A percentile compares a stretch with the other conserved stretches of the same genome.
Evolutionary conservation across 2,113 vertebrate species (phyloP).

Genomic region (Thryonomys swinderianus): DNA sequence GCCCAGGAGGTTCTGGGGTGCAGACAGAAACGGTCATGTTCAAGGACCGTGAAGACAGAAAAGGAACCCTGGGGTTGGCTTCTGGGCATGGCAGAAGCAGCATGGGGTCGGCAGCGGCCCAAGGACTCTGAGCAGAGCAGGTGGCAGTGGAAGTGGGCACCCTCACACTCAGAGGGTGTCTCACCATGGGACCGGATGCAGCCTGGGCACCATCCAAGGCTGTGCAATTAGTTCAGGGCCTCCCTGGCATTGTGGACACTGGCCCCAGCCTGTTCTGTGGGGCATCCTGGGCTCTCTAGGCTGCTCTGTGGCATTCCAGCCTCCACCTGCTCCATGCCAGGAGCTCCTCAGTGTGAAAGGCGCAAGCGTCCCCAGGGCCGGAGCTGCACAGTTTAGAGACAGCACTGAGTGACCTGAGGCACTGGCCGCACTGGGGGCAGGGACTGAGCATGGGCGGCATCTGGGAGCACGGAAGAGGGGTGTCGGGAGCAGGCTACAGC

Average conservation of each 20-base stretch:
- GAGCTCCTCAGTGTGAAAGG: not conserved
- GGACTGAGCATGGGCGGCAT: not conserved
- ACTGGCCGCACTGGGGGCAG: rapidly evolving
- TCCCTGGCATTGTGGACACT: rapidly evolving
- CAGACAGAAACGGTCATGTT: not conserved
- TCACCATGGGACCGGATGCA: not conserved
- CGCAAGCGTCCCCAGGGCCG: not conserved
- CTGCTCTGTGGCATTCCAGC: too few relatives aligned
- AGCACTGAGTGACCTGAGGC: not conserved
- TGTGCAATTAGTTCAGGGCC: too few relatives aligned
- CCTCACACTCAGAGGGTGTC: rapidly evolving
- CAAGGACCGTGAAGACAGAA: not conserved
- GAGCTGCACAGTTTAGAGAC: not conserved
- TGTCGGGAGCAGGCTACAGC: not conserved
- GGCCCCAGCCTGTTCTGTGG: too few relatives aligned
- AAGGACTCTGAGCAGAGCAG: rapidly evolving
- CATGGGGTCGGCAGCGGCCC: rapidly evolving
- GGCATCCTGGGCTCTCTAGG: not conserved
- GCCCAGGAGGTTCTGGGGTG: too few relatives aligned
- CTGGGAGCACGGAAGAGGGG: not conserved
- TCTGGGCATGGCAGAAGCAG: rapidly evolving
- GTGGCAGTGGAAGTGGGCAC: rapidly evolving
- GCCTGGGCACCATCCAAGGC: not conserved
- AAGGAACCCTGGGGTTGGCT: not conserved
- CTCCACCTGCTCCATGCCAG: not conserved